Evolutionary conservation across 2,797 vertebrate genomes (phyloP).

Genomic region (Bovichtus diacanthus): DNA sequence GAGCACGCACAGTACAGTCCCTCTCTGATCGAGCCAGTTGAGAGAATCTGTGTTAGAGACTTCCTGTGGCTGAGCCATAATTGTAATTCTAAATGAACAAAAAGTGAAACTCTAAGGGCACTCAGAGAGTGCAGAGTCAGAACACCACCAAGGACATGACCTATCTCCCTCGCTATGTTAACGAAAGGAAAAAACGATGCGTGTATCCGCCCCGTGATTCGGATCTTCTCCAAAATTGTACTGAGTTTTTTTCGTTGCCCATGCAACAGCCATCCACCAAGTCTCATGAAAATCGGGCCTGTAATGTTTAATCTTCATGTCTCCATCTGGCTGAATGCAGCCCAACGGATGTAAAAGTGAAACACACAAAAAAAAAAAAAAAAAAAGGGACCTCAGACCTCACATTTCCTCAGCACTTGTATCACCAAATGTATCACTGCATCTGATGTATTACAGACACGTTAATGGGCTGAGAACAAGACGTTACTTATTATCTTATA

Average conservation of each 20-base stretch:
- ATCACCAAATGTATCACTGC: not conserved
- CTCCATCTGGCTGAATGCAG: conserved; percentile 16
- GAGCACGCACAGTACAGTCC: not conserved
- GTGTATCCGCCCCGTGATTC: too few species aligned
- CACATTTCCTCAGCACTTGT: not conserved
- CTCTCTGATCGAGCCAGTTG: conserved; percentile 20
- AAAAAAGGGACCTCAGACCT: too few species aligned
- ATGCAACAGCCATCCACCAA: too few species aligned
- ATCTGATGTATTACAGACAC: not conserved
- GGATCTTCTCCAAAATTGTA: too few species aligned
- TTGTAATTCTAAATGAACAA: not conserved
- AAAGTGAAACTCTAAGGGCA: too few species aligned
- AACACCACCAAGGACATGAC: too few species aligned
- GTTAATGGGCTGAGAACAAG: not conserved
- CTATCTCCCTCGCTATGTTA: too few species aligned
- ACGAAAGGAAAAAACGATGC: too few species aligned
- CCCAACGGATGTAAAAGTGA: not conserved
- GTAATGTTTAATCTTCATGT: conserved; percentile 13
- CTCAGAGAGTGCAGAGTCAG: too few species aligned
- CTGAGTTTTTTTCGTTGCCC: too few species aligned
- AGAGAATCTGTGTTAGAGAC: not conserved
- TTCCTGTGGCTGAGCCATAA: not conserved
- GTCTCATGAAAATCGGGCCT: too few species aligned
- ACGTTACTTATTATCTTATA: conserved; percentile 1
- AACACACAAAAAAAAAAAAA: not conserved